Conservation (phyloP, 2,113 vertebrate species). For the Chascanopsetta lugubris region DNA sequence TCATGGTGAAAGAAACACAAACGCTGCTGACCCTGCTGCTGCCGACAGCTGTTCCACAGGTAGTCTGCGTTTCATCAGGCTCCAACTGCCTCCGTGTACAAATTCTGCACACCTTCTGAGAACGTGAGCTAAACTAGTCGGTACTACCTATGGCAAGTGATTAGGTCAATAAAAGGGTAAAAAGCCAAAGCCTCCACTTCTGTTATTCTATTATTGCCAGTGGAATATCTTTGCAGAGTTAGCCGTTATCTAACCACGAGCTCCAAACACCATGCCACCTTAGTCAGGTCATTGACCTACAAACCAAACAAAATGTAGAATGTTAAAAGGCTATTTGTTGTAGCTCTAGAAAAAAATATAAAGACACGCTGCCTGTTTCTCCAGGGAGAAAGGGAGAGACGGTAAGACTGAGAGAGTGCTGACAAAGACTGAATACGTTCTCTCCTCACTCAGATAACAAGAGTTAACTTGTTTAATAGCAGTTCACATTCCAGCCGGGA, state of each 20-base stretch:
- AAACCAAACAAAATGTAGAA: neutral
- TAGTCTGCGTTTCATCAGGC: too few relatives aligned
- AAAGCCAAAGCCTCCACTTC: neutral
- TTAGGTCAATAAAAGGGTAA: neutral
- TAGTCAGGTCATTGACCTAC: too few relatives aligned
- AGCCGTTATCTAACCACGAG: too few relatives aligned
- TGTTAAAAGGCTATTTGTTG: neutral
- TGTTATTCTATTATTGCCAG: neutral
- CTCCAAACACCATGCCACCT: too few relatives aligned
- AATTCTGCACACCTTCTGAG: too few relatives aligned
- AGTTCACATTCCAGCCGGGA: conserved; percentile 70
- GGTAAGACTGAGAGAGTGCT: neutral
- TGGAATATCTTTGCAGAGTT: neutral
- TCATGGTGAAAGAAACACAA: neutral
- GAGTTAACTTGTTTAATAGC: conserved; percentile 78
- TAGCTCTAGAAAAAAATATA: neutral
- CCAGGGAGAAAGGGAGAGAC: neutral
- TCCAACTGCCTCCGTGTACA: neutral
- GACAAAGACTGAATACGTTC: conserved; percentile 17
- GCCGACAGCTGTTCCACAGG: neutral
- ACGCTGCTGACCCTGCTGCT: neutral
- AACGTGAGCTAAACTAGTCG: neutral
- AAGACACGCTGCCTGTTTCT: conserved; percentile 1
- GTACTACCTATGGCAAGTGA: neutral
- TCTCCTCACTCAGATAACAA: conserved; percentile 71